Evolutionary conservation across 2,113 vertebrate genomes (phyloP), one percentile per base, ranked within the genome.

Genomic region (Plecturocebus donacophilus): DNA sequence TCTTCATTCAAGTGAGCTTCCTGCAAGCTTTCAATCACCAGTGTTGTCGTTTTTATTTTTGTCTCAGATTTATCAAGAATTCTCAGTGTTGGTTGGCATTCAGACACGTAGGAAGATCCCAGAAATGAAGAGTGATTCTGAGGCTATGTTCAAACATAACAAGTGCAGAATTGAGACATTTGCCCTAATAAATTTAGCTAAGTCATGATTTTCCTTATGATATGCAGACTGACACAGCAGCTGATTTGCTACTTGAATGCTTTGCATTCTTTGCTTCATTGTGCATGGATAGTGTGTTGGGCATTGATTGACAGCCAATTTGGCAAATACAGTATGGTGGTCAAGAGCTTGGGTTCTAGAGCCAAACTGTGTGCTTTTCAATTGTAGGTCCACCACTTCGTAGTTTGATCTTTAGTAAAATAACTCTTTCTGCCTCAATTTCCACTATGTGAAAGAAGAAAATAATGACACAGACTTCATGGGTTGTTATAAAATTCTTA

Each of bases 271-370:
- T 75, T 32, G 30, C 54, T 70, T 64, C 61, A 38, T 32, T 16
- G 32, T 38, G 56, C 76, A 71, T 8, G 9, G 30, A 19, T 4
- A 21, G 40, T 32, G 35, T 12, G 0, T 0, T 12, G 30, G 9
- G 8, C 32, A 7, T 7, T 77, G 38, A 75, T 5, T 54, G 71
- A 45, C 54, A 49, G 32, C 3, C 7, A 0, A 7, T 5, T 25
- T 2, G 7, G 68, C 1, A 8, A 56, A 38, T 1, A 5, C 7
- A 14, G 8, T 3, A 12, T 3, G n/a, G 19, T 38, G 40, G 25
- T 54, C 56, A 32, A 81, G 38, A 52, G n/a, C 6, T 3, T 35
- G 49, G 3, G 0, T 4, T 61, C 42, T 11, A 8, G 54, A 56
- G 20, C 32, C 35, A n/a, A 25, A 21, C 10, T 12, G 20, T 35